Evolutionary conservation across 1,140 invertebrate genomes (phyloP).

Genomic region (Himalopsyche phryganea): DNA sequence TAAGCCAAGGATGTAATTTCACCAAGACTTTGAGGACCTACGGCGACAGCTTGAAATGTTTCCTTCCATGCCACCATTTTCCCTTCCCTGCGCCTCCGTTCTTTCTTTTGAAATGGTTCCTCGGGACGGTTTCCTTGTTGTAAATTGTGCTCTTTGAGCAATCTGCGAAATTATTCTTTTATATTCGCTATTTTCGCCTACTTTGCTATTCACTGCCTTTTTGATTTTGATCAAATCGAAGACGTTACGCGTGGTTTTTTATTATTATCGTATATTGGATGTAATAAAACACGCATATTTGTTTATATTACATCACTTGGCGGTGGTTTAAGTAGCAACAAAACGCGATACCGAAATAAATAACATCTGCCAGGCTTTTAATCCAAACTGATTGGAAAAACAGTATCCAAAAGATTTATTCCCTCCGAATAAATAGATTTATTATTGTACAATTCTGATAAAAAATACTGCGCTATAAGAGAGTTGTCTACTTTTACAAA

Average conservation of each 20-base stretch:
- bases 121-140: conserved; percentile 33
- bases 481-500: too few relatives aligned
- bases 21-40: conserved; percentile 5
- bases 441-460: too few relatives aligned
- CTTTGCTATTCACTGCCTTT: not conserved
- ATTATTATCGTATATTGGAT: conserved; percentile 1
- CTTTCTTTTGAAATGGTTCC: conserved; percentile 28
- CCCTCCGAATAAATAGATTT: too few relatives aligned
- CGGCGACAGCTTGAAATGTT: conserved; percentile 26
- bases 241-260: not conserved
- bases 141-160: conserved; percentile 42
- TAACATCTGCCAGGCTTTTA: too few relatives aligned
- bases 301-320: too few relatives aligned
- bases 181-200: conserved; percentile 29
- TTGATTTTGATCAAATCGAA: too few relatives aligned
- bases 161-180: conserved; percentile 42
- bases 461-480: too few relatives aligned
- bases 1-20: too few relatives aligned
- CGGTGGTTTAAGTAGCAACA: too few relatives aligned
- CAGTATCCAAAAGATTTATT: too few relatives aligned
- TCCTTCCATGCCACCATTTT: not conserved
- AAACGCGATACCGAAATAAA: too few relatives aligned
- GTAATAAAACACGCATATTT: not conserved
- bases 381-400: too few relatives aligned
- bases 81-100: conserved; percentile 23